Base-by-base conservation (phyloP, 2,113 vertebrate genomes). In the Ammodytes dubius region DNA sequence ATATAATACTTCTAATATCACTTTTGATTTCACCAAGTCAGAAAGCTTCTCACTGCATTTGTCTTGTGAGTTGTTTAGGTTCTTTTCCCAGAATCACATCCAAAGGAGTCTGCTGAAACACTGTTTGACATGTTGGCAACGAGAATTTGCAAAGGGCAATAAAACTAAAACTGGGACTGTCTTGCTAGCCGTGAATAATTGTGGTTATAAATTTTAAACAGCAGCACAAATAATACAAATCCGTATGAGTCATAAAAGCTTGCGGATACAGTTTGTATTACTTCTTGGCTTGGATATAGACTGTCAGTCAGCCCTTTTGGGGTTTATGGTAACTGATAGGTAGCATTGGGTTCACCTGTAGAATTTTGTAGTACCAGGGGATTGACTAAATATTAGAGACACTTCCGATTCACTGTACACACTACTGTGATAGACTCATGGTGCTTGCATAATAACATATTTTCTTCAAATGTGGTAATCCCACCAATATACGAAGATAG, bases 251-350 rank as follows among this genome's bases (percentile, higher is more conserved):
- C 84, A 84, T 94, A 89, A 95, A 94, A 90, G 78, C 70, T 93
- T 95, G 94, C 91, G 92, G 94, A 95, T 94, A 86, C 92, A 94
- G 89, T 89, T 94, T 82, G 82, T 92, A 88, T 92, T 92, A 79
- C 88, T 86, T 90, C 68, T 90, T 94, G 91, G 91, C 90, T 83
- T 81, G 11, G 54, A 71, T 53, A 11, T 46, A 57, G 75, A 82
- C 56, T 84, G 84, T 80, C 78, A 66, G 75, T 83, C 60, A 77
- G 56, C 71, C 47, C 63, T 39, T 73, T 45, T 60, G n/a, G 39
- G 40, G 39, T 80, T 81, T 53, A 79, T 77, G 46, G 45, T 64
- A 78, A 56, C 56, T 75, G 81, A 92, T 49, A 61, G 13, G 15
- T 54, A 54, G 63, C 78, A 81, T 65, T 69, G 74, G 47, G 49